Evolutionary conservation across 1,140 invertebrate genomes (phyloP), one percentile per base, ranked within the genome.

Genomic region (Aphelenchoides fujianensis): DNA sequence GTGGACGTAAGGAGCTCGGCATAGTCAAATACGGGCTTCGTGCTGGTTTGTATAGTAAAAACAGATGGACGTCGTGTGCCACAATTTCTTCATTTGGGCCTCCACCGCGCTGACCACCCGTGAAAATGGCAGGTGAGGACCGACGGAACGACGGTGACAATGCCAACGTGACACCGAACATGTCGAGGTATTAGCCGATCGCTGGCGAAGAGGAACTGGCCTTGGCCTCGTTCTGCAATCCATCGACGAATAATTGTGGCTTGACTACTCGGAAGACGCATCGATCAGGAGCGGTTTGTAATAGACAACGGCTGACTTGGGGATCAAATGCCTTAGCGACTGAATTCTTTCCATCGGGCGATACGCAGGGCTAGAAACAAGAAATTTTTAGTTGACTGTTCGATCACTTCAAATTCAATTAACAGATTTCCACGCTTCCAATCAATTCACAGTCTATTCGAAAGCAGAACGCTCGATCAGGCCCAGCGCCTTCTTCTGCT

Each of bases 131-230:
- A 98, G 95, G 85, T 92, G 96, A 85, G 97, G 95, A 27, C 95
- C 95, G n/a, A 97, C 92, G n/a, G n/a, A 63, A 92, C 93, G 31
- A 97, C 91, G 0, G 95, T 98, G 1, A 95, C 94, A 75, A 98
- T 96, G 12, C 95, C 95, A n/a, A n/a, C n/a, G n/a, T n/a, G n/a
- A n/a, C n/a, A 7, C 90, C 94, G 85, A 95, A 95, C 75, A 84
- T 79, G 59, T 98, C 95, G 30, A 98, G 87, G 85, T 96, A 98
- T 79, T 92, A 87, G 90, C 3, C 92, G 92, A 59, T 89, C 87
- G 67, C 92, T 88, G 84, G 97, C 94, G 85, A 90, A 98, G 1
- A 98, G 85, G 90, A 91, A 98, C 85, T 98, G 93, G 88, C 90
- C 92, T 74, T 90, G 87, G 0, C 94, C 95, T 73, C 92, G 90